These are phyloP conservation scores for Darevskia nairensis DNA, from an alignment of 2,797 vertebrate genomes.

Conservation along the genomic window DNA sequence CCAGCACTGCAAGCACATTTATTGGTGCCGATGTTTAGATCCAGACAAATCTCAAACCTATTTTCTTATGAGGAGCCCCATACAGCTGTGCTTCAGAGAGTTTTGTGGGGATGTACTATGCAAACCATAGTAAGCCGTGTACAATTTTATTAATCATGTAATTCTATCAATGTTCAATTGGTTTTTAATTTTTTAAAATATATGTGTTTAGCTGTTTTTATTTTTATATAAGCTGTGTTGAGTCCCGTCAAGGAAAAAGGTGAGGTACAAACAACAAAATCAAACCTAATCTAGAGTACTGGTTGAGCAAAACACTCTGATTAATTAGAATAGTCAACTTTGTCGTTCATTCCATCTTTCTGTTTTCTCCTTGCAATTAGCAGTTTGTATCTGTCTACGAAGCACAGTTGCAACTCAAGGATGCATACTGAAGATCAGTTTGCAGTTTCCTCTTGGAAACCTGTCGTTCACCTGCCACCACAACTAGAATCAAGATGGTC, in stretches of 20 bases:
- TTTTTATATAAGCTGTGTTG: too few relatives aligned
- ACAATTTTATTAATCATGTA: too few relatives aligned
- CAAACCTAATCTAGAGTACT: constrained; percentile 27
- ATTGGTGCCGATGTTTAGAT: not conserved
- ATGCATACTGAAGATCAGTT: not conserved
- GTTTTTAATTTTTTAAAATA: too few relatives aligned
- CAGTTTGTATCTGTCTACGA: constrained; percentile 54
- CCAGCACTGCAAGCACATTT: not conserved
- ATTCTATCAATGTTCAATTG: too few relatives aligned
- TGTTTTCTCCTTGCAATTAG: constrained; percentile 47
- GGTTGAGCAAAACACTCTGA: constrained; percentile 53
- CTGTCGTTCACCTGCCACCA: not conserved
- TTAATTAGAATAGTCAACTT: constrained; percentile 50
- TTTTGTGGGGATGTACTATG: too few relatives aligned
- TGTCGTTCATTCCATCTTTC: not conserved
- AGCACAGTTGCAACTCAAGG: constrained; percentile 44
- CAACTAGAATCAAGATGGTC: not conserved
- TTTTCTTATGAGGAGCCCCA: constrained; percentile 38
- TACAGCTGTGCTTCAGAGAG: too few relatives aligned
- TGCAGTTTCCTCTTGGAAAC: not conserved
- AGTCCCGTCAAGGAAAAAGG: too few relatives aligned
- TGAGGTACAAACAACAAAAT: constrained; percentile 10
- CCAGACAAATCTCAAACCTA: constrained; percentile 14
- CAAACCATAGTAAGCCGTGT: too few relatives aligned
- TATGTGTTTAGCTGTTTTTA: too few relatives aligned